phyloP scores from a whole-genome alignment of 2,888 invertebrate species.

The Halictus ligatus region DNA sequence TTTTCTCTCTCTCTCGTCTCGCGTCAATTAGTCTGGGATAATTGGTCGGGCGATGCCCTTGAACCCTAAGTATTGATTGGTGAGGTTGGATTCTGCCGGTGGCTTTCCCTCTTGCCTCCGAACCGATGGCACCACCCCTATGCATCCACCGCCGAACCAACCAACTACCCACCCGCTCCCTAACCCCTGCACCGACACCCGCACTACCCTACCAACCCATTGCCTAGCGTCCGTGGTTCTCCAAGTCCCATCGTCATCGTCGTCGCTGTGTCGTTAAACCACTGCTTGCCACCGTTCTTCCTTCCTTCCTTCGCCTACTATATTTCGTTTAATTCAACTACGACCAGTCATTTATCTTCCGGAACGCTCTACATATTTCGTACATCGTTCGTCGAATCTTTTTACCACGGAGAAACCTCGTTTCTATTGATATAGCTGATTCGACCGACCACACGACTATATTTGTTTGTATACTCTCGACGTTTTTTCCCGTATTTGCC shows the following conservation, averaged over 20 bases:
- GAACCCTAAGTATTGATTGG: constrained; percentile 84
- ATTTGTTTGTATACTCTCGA: neutral
- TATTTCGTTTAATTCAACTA: constrained; percentile 73
- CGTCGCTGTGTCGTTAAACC: constrained; percentile 45
- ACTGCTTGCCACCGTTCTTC: constrained; percentile 63
- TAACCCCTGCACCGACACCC: constrained; percentile 61
- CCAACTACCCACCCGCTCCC: constrained; percentile 65
- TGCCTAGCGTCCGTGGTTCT: constrained; percentile 66
- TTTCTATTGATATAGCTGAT: neutral
- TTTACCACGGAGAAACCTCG: neutral
- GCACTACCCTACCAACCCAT: constrained; percentile 54
- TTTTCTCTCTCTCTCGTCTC: constrained; percentile 65
- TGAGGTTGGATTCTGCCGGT: constrained; percentile 80
- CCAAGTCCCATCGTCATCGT: constrained; percentile 60
- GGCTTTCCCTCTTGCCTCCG: constrained; percentile 77
- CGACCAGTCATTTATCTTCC: constrained; percentile 60
- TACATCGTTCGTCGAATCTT: neutral
- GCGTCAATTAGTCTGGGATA: constrained; percentile 82
- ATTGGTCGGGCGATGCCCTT: constrained; percentile 84
- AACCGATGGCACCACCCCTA: constrained; percentile 74
- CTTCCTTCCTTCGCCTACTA: constrained; percentile 54
- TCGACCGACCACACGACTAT: neutral
- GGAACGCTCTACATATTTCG: neutral
- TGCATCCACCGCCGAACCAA: constrained; percentile 73
- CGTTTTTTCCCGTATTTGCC: neutral